Percentiles rank a stretch among this genome's conserved stretches.
Evolutionary conservation across 2,888 invertebrate genomes (phyloP).

Genomic region (Seladonia tumulorum): DNA sequence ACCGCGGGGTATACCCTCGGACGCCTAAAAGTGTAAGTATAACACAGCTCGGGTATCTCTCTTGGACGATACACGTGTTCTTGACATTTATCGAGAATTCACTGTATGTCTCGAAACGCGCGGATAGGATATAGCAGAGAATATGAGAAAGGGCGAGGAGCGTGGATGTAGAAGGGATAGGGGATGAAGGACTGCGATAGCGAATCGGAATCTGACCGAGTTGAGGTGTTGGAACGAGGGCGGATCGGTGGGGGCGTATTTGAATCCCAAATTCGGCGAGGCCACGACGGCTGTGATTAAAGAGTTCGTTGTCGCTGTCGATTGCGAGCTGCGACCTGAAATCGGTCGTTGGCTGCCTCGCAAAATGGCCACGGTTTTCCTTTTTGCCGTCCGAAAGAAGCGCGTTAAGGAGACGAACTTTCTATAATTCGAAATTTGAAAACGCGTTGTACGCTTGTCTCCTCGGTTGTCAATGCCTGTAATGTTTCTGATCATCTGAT

Average conservation of each 20-base stretch:
- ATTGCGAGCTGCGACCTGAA: slow-evolving; percentile 57
- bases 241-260: slow-evolving; percentile 58
- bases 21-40: no score
- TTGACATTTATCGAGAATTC: no score
- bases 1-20: no score
- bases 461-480: no score
- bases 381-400: slow-evolving; percentile 11
- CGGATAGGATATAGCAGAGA: slow-evolving; percentile 37
- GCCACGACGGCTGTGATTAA: slow-evolving; percentile 64
- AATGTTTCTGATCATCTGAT: no score
- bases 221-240: slow-evolving; percentile 63
- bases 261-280: slow-evolving; percentile 70
- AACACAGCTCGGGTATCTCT: no score
- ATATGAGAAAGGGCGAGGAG: slow-evolving; percentile 31
- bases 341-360: slow-evolving; percentile 24
- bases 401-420: slow-evolving; percentile 21
- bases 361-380: background rate
- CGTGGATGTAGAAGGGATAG: slow-evolving; percentile 24
- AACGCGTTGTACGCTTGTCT: no score
- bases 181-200: slow-evolving; percentile 41
- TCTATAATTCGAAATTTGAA: background rate
- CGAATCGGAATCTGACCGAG: background rate
- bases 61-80: no score
- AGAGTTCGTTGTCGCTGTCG: slow-evolving; percentile 64
- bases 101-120: background rate